Base-by-base conservation (phyloP, 2,113 vertebrate species). In the Apaloderma vittatum region DNA sequence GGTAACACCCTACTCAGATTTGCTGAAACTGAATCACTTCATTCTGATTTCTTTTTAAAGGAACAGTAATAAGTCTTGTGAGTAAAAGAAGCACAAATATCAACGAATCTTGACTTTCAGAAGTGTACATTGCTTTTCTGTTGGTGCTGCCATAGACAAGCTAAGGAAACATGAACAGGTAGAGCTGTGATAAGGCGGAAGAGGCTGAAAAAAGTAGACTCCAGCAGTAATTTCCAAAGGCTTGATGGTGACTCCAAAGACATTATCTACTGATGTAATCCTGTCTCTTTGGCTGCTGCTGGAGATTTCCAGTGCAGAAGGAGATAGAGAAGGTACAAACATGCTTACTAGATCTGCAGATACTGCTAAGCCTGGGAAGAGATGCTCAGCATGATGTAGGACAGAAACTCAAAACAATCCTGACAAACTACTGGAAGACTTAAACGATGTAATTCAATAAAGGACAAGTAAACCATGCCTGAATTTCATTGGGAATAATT, bases 301-400 rank as follows among this genome's bases (percentile, higher is more conserved):
- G 66, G 32, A 63, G 27, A 22, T 30, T 83, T 90, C 37, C 48
- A 71, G 55, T 58, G 61, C 9, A 48, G 51, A 45, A 68, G 20
- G 19, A 10, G 36, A 7, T 49, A 59, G 79, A 22, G 36, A 12
- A 76, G 45, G 12, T 27, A 51, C 37, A 80, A 59, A 59, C 0
- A 6, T 2, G 1, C 3, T 76, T 49, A 5, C 26, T 54, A 20
- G 18, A 48, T 22, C 45, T 52, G 11, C 43, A 49, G 78, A 32
- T 37, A 29, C 24, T 58, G 74, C n/a, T 73, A 13, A 6, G 2
- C 7, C 40, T 54, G 57, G n/a, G 20, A 77, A 75, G 36, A 66
- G 13, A 13, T 27, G 11, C 14, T 5, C 6, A 80, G 12, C 37
- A 34, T 5, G 0, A 4, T 34, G 26, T 57, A 51, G 43, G 43